phyloP scores from a whole-genome alignment of 2,888 invertebrate species.

The Apamea monoglypha region DNA sequence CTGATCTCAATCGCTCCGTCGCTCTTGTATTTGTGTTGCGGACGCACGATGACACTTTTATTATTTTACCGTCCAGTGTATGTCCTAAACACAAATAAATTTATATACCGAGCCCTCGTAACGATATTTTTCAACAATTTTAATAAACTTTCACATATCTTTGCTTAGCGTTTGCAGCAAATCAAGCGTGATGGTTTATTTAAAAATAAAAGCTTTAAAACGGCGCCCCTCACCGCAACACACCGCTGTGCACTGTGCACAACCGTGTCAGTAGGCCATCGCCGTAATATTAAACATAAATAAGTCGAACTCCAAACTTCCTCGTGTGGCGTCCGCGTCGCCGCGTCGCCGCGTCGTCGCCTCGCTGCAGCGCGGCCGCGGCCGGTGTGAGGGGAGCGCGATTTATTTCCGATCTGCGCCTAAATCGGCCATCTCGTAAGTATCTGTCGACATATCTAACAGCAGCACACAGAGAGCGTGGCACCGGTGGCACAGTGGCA shows the following conservation, averaged over 20 bases:
- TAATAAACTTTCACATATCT: neutral
- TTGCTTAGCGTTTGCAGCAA: neutral
- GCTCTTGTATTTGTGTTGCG: neutral
- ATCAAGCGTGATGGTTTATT: neutral
- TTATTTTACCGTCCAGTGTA: neutral
- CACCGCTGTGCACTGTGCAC: conserved; percentile 1
- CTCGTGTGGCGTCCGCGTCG: neutral
- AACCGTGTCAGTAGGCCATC: conserved; percentile 38
- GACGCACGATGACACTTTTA: neutral
- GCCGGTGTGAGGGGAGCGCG: neutral
- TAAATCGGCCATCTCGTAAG: conserved; percentile 37
- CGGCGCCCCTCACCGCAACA: neutral
- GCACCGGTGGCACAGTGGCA: neutral
- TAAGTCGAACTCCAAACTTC: conserved; percentile 23
- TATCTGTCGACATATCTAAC: conserved; percentile 8
- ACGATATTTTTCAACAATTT: neutral
- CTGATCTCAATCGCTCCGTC: neutral
- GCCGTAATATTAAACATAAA: conserved; percentile 22
- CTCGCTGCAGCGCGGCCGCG: no score
- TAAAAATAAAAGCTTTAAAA: neutral
- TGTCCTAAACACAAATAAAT: no score
- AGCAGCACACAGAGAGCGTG: neutral
- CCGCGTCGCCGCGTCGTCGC: neutral
- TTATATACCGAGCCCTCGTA: neutral
- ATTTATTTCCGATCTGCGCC: conserved; percentile 44